These are phyloP conservation scores for Anguilla marmorata DNA, from an alignment of 2,797 vertebrate genomes.

Conservation along the genomic window DNA sequence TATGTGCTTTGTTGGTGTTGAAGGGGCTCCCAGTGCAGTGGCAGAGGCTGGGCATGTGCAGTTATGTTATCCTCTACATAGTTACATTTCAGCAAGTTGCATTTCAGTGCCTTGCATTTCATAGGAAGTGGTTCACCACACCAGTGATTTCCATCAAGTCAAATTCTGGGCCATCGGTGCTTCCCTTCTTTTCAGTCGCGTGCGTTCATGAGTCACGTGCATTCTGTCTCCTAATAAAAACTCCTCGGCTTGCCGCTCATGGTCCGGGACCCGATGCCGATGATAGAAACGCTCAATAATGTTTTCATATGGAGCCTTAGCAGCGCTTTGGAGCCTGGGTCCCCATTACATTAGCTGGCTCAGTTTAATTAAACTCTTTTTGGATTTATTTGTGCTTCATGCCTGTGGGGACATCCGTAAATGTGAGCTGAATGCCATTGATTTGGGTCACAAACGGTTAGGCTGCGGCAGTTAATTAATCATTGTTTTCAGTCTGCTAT, in stretches of 20 bases:
- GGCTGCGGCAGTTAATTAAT: too few species aligned
- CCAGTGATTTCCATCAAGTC: not conserved
- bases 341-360: constrained; percentile 53
- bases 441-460: constrained; percentile 40
- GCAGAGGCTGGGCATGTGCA: not conserved
- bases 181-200: not conserved
- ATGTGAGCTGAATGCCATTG: constrained; percentile 53
- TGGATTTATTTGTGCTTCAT: constrained; percentile 29
- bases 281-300: constrained; percentile 47
- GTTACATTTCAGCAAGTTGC: too few species aligned
- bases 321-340: constrained; percentile 38
- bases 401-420: constrained; percentile 37
- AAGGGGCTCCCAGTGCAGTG: not conserved
- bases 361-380: constrained; percentile 59
- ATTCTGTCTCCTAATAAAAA: constrained; percentile 55
- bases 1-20: not conserved
- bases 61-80: not conserved
- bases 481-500: too few species aligned
- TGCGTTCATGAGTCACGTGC: not conserved
- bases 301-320: not conserved
- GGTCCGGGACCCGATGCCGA: constrained; percentile 63
- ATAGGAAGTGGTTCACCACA: not conserved
- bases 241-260: constrained; percentile 58
- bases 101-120: too few species aligned
- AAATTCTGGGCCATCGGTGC: not conserved